Percentiles rank a stretch among this genome's conserved stretches.
Conservation (phyloP, 2,888 invertebrate species). For the Drosophila buzzatii region DNA sequence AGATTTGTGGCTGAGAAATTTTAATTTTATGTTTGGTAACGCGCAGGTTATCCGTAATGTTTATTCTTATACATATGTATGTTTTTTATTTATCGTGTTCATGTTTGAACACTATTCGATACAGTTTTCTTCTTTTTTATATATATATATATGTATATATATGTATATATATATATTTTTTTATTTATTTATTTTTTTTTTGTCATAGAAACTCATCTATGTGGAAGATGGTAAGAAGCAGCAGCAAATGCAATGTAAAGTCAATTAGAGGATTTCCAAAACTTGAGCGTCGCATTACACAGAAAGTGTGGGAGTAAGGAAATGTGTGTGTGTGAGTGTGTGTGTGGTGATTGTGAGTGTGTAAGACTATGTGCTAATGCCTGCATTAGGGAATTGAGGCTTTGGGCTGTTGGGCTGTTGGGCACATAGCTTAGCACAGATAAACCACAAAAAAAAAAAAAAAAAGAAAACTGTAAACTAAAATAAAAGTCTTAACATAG, state of each 20-base stretch:
- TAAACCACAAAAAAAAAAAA: slow-evolving; percentile 45
- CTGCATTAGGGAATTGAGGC: slow-evolving; percentile 22
- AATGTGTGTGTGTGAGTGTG: background rate
- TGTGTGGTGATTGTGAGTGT: slow-evolving; percentile 1
- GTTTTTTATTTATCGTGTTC: too few species aligned
- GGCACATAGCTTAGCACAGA: slow-evolving; percentile 25
- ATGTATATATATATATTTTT: too few species aligned
- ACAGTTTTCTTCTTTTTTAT: too few species aligned
- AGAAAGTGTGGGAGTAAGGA: background rate
- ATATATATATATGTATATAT: too few species aligned
- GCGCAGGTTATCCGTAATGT: too few species aligned
- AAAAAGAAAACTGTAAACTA: slow-evolving; percentile 21
- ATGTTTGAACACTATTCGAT: too few species aligned
- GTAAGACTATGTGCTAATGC: slow-evolving; percentile 22
- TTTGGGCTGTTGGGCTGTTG: slow-evolving; percentile 10
- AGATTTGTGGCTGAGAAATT: too few species aligned
- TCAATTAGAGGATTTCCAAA: slow-evolving; percentile 77
- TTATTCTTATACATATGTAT: too few species aligned
- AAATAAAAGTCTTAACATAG: slow-evolving; percentile 15
- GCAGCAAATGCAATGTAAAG: slow-evolving; percentile 58
- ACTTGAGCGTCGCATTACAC: slow-evolving; percentile 68
- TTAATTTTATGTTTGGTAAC: too few species aligned
- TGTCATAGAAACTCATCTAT: slow-evolving; percentile 38
- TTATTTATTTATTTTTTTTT: too few species aligned
- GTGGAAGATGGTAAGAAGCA: slow-evolving; percentile 10